These are phyloP conservation scores for Urocolius indicus DNA, from an alignment of 2,113 vertebrate species.

Conservation along the genomic window DNA sequence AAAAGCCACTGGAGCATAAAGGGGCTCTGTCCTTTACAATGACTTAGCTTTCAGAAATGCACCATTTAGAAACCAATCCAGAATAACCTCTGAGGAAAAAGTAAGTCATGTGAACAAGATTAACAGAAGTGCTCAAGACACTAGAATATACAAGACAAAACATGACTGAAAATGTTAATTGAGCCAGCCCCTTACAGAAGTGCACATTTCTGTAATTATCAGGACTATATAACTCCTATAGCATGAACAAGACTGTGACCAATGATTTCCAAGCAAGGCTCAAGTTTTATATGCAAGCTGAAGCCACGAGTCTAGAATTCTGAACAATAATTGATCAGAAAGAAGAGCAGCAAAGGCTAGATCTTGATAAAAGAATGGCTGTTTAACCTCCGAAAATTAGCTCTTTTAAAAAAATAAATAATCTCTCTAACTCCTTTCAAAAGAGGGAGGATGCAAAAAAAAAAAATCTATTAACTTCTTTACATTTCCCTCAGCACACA, in stretches of 20 bases:
- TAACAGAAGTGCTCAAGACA: neutral
- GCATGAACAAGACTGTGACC: neutral
- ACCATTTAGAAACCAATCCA: neutral
- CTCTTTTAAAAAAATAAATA: neutral
- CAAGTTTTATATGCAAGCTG: neutral
- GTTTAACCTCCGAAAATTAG: neutral
- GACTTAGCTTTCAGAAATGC: neutral
- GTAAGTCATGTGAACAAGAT: neutral
- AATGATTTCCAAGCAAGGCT: neutral
- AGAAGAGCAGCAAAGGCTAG: neutral
- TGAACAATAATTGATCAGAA: neutral
- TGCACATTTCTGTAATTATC: neutral
- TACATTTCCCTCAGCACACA: neutral
- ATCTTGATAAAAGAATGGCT: neutral
- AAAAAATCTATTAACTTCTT: neutral
- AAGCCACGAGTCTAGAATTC: neutral
- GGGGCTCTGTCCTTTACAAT: neutral
- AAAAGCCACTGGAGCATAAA: neutral
- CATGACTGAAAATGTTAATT: conserved; percentile 15
- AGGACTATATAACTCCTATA: neutral
- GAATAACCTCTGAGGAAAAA: neutral
- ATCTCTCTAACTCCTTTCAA: neutral
- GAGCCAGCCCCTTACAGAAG: neutral
- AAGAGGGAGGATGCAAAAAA: neutral
- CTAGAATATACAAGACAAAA: neutral